phyloP scores from a whole-genome alignment of 1,140 invertebrate species.

The Drosophila mayri region DNA sequence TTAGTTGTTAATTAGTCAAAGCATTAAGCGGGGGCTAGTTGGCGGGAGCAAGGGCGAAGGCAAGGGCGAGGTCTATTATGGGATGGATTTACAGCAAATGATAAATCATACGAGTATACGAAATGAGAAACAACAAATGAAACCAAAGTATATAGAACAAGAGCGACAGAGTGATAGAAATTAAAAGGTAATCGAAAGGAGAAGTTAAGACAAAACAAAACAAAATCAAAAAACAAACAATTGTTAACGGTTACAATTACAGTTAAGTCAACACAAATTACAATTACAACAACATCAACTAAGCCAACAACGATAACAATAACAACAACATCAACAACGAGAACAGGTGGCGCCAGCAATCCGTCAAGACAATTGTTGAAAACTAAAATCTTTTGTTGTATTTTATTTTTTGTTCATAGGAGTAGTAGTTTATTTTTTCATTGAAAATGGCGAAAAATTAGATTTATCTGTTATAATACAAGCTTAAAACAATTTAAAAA shows the following conservation, averaged over 20 bases:
- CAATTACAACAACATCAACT: constrained; percentile 48
- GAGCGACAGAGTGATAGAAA: constrained; percentile 4
- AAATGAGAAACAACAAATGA: constrained; percentile 11
- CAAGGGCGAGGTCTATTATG: not conserved
- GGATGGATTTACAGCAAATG: constrained; percentile 33
- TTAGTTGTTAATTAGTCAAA: constrained; percentile 41
- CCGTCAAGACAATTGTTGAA: not conserved
- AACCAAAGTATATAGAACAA: constrained; percentile 3
- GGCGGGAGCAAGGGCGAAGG: not conserved
- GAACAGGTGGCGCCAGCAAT: constrained; percentile 50
- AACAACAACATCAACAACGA: constrained; percentile 27
- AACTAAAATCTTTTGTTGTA: too few relatives aligned
- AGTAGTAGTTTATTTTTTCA: not conserved
- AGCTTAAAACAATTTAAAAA: too few relatives aligned
- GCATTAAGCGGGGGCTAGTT: constrained; percentile 27
- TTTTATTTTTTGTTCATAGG: too few relatives aligned
- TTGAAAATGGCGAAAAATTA: not conserved
- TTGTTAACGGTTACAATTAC: constrained; percentile 52
- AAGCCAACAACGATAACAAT: constrained; percentile 29
- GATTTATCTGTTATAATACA: too few relatives aligned
- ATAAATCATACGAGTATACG: constrained; percentile 29
- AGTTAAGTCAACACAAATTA: constrained; percentile 46
- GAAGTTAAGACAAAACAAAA: constrained; percentile 41
- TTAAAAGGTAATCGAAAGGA: constrained; percentile 2
- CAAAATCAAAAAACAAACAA: constrained; percentile 39